These are phyloP conservation scores for Enteromius fasciolatus DNA, from an alignment of 2,797 vertebrate species.

Conservation along the genomic window DNA sequence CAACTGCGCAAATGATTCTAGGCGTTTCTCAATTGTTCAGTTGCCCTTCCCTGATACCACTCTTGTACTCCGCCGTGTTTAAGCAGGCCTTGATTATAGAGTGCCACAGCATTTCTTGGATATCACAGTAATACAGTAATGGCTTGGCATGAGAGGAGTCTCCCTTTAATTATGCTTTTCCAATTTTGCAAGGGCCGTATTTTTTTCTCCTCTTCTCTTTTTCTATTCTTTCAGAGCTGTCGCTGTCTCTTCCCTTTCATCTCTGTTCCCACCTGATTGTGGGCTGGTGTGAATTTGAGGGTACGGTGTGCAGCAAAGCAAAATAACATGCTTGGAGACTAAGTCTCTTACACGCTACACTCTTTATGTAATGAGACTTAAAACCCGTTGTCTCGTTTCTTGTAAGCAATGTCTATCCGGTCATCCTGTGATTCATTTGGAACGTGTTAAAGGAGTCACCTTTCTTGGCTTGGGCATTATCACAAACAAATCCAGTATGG, in stretches of 20 bases:
- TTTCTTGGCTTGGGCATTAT: conserved; percentile 32
- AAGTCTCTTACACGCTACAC: conserved; percentile 62
- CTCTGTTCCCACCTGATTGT: conserved; percentile 60
- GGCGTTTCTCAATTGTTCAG: not conserved
- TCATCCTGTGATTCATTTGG: conserved; percentile 65
- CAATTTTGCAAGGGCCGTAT: conserved; percentile 62
- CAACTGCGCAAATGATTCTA: not conserved
- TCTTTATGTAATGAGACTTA: conserved; percentile 59
- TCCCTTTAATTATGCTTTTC: conserved; percentile 78
- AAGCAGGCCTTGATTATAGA: conserved; percentile 73
- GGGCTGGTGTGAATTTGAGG: conserved; percentile 64
- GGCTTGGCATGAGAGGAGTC: conserved; percentile 70
- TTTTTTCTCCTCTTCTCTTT: conserved; percentile 38
- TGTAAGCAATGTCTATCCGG: conserved; percentile 49
- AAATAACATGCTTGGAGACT: conserved; percentile 61
- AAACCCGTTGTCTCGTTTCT: conserved; percentile 30
- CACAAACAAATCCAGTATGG: conserved; percentile 33
- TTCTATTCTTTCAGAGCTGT: conserved; percentile 48
- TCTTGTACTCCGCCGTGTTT: conserved; percentile 39
- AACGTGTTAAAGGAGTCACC: conserved; percentile 63
- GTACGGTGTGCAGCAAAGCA: conserved; percentile 49
- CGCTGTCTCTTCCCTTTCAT: conserved; percentile 64
- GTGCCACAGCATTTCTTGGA: conserved; percentile 66
- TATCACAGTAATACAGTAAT: conserved; percentile 78
- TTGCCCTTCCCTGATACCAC: conserved; percentile 10